Conservation (phyloP, 1,140 invertebrate genomes). For the Lethrus apterus region DNA sequence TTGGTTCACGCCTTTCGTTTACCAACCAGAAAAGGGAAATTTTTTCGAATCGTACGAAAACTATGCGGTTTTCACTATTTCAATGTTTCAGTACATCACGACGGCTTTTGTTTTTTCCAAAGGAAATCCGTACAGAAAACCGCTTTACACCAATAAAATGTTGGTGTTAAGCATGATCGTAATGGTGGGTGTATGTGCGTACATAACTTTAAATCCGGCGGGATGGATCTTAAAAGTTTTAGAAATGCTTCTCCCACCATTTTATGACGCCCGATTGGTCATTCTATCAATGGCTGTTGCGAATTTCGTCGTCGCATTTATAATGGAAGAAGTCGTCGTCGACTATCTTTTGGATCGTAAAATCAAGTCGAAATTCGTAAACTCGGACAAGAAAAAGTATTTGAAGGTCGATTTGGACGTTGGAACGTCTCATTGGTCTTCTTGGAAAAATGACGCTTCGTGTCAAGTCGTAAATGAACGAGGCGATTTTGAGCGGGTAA, state of each 20-base stretch:
- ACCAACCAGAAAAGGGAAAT: conserved; percentile 42
- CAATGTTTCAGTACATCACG: conserved; percentile 90
- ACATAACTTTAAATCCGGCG: conserved; percentile 62
- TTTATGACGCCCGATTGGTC: conserved; percentile 51
- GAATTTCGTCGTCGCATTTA: conserved; percentile 54
- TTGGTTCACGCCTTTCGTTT: conserved; percentile 64
- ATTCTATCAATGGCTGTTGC: conserved; percentile 52
- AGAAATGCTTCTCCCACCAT: conserved; percentile 59
- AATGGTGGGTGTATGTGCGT: conserved; percentile 56
- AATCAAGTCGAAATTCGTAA: conserved; percentile 46
- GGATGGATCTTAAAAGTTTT: conserved; percentile 54
- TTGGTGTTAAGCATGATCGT: conserved; percentile 58
- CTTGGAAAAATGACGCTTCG: no score
- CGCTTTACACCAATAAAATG: conserved; percentile 70
- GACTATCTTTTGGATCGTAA: conserved; percentile 53
- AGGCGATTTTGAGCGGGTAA: no score
- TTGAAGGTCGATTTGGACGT: neutral
- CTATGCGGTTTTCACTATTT: conserved; percentile 77
- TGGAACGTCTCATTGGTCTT: neutral
- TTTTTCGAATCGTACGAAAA: conserved; percentile 64
- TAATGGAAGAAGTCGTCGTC: conserved; percentile 56
- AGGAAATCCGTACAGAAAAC: conserved; percentile 80
- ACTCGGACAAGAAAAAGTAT: conserved; percentile 40
- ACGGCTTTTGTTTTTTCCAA: conserved; percentile 85
- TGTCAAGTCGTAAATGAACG: no score